A percentile compares a stretch with the other conserved stretches of the same genome.
Conservation (phyloP, 2,113 vertebrate genomes). For the Mesitornis unicolor region DNA sequence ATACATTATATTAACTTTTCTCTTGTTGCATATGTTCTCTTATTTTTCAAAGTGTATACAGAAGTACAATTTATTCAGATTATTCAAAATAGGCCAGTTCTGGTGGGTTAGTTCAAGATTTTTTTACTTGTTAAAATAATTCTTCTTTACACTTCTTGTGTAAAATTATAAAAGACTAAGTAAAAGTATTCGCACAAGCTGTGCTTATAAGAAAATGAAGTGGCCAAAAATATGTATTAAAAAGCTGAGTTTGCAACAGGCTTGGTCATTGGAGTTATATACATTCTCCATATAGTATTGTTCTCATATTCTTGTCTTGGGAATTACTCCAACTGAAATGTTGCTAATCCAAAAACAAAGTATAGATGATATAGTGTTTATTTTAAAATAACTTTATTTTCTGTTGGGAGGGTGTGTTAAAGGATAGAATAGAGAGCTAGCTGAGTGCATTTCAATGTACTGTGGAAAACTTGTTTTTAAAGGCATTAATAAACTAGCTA, state of each 20-base stretch:
- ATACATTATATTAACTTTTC: constrained; percentile 57
- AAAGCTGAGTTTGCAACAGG: constrained; percentile 34
- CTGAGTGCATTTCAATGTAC: background rate
- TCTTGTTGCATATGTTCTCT: constrained; percentile 49
- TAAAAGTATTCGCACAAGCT: constrained; percentile 11
- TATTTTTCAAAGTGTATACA: background rate
- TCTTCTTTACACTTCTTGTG: constrained; percentile 23
- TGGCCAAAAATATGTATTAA: constrained; percentile 13
- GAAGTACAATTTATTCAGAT: background rate
- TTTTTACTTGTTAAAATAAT: constrained; percentile 17
- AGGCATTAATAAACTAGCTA: constrained; percentile 8
- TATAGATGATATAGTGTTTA: background rate
- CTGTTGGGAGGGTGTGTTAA: background rate
- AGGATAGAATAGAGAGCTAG: background rate
- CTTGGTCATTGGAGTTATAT: constrained; percentile 23
- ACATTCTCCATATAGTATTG: constrained; percentile 11
- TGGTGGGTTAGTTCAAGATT: background rate
- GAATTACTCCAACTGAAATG: constrained; percentile 28
- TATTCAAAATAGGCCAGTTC: constrained; percentile 14
- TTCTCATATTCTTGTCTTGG: constrained; percentile 25
- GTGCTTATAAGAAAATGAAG: background rate
- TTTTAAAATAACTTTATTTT: background rate
- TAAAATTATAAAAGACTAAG: constrained; percentile 15
- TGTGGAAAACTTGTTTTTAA: constrained; percentile 4
- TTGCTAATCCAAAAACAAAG: background rate